A percentile compares a stretch with the other conserved stretches of the same genome.
Conservation (phyloP, 2,113 vertebrate genomes). For the Platysternon megacephalum region DNA sequence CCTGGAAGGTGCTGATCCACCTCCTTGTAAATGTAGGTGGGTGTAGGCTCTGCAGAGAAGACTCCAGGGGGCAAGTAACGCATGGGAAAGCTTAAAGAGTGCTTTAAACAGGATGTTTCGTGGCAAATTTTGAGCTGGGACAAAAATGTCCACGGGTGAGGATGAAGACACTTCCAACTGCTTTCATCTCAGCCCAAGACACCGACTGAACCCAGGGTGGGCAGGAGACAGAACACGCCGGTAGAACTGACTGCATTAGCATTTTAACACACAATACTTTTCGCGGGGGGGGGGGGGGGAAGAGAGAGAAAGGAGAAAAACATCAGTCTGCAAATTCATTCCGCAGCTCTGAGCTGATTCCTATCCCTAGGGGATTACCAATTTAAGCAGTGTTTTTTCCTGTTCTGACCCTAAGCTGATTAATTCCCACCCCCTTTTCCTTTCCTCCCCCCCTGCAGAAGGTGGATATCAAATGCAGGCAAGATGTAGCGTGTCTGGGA, state of each 20-base stretch:
- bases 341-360: constrained; percentile 37
- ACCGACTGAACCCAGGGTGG: not conserved
- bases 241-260: not conserved
- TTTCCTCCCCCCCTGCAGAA: not conserved
- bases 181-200: too few relatives aligned
- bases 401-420: constrained; percentile 69
- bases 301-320: not conserved
- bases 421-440: not conserved
- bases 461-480: rapidly evolving
- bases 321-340: not conserved
- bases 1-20: not conserved
- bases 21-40: not conserved
- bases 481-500: not conserved
- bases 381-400: constrained; percentile 59
- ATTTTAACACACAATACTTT: not conserved
- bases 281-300: not conserved
- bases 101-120: not conserved
- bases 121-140: not conserved
- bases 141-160: not conserved
- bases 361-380: constrained; percentile 34
- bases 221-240: not conserved
- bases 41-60: not conserved
- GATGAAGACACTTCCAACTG: not conserved
- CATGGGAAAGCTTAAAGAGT: not conserved
- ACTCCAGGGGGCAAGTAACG: not conserved